Conservation (phyloP, 2,888 invertebrate genomes). For the Coleophora deauratella region DNA sequence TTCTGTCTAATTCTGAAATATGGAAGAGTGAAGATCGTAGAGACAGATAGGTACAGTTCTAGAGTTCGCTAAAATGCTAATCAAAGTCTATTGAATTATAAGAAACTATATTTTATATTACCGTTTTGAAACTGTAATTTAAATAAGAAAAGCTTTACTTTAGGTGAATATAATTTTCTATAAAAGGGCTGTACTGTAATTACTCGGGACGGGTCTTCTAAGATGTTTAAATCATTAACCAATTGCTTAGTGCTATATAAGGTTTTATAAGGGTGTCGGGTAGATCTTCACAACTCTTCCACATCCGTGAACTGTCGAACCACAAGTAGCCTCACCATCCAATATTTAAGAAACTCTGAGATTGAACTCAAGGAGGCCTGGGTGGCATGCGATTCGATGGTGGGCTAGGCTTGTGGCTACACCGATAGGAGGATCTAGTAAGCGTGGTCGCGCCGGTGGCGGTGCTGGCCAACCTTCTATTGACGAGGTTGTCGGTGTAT, state of each 20-base stretch:
- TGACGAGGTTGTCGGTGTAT: constrained; percentile 98
- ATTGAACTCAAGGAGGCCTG: constrained; percentile 24
- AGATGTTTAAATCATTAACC: constrained; percentile 12
- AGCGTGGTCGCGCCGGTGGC: constrained; percentile 18
- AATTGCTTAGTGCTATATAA: constrained; percentile 34
- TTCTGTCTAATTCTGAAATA: constrained; percentile 52
- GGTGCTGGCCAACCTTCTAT: constrained; percentile 89
- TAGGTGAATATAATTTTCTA: constrained; percentile 20
- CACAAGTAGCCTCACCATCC: constrained; percentile 59
- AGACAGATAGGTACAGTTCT: constrained; percentile 40
- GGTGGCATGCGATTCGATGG: constrained; percentile 22
- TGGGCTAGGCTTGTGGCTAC: constrained; percentile 58
- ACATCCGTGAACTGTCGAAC: constrained; percentile 60
- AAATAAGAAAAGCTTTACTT: background rate
- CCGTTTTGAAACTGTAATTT: background rate
- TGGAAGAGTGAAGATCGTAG: constrained; percentile 70
- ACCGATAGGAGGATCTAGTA: constrained; percentile 45
- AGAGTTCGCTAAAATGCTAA: constrained; percentile 42
- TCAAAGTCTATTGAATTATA: constrained; percentile 32
- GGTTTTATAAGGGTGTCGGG: constrained; percentile 15
- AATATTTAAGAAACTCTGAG: constrained; percentile 17
- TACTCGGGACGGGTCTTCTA: constrained; percentile 9
- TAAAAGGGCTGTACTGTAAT: constrained; percentile 12
- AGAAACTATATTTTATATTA: constrained; percentile 3
- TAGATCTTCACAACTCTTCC: constrained; percentile 58